Evolutionary conservation across 2,797 vertebrate genomes (phyloP).

Genomic region (Enteromius fasciolatus): DNA sequence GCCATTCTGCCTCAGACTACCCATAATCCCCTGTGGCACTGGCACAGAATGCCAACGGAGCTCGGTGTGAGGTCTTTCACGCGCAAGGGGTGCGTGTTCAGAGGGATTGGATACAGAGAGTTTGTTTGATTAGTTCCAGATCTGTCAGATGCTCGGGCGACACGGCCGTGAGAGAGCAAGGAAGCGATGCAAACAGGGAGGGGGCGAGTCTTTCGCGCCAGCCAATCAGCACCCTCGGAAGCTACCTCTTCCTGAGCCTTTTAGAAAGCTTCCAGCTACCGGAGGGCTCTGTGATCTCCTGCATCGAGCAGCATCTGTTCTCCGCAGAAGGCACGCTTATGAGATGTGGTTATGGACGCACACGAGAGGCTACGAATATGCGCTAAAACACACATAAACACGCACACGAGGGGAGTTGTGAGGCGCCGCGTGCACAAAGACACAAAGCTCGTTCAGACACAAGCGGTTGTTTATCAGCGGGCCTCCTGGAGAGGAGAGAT

Average conservation of each 20-base stretch:
- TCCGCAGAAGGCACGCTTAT: slow-evolving; percentile 36
- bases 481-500: slow-evolving; percentile 23
- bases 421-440: not conserved
- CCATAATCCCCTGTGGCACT: slow-evolving; percentile 53
- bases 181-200: slow-evolving; percentile 46
- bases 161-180: slow-evolving; percentile 22
- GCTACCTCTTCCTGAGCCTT: slow-evolving; percentile 40
- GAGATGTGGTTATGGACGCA: not conserved
- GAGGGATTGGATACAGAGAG: slow-evolving; percentile 50
- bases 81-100: slow-evolving; percentile 14
- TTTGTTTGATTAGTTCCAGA: slow-evolving; percentile 61
- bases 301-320: slow-evolving; percentile 50
- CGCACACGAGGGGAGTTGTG: not conserved
- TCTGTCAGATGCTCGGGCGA: slow-evolving; percentile 45
- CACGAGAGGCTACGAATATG: slow-evolving; percentile 18
- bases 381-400: slow-evolving; percentile 24
- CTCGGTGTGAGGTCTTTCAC: slow-evolving; percentile 38
- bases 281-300: slow-evolving; percentile 43
- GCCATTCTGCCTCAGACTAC: slow-evolving; percentile 48
- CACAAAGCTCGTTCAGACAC: not conserved
- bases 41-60: slow-evolving; percentile 34
- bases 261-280: slow-evolving; percentile 42
- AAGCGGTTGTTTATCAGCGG: slow-evolving; percentile 6
- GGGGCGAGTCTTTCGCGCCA: slow-evolving; percentile 9
- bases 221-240: slow-evolving; percentile 44